Evolutionary conservation across 2,888 invertebrate genomes (phyloP), one percentile per base, ranked within the genome.

Genomic region (Fabriciana adippe): DNA sequence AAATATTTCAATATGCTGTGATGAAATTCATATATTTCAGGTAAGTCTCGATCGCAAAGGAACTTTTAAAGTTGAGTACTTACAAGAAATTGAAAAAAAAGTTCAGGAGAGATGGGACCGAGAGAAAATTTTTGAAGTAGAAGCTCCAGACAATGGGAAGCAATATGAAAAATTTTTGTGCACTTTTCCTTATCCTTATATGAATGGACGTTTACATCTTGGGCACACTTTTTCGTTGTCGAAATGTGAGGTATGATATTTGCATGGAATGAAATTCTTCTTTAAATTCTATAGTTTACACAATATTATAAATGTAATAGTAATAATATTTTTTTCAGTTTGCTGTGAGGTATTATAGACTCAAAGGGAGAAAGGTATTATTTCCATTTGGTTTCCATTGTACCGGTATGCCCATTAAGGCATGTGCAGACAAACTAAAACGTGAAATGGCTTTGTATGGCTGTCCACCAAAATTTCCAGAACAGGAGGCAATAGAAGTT

Each of bases 341-440:
- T 94, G 96, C 98, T 15, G 94, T 96, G 66, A 95, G 99, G 57
- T 99, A 97, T 86, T 95, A 99, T 74, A 95, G 99, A n/a, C 88
- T 99, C 62, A 96, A 97, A 86, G 99, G 99, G 0, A 97, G 97
- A 83, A 94, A 94, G 78, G 97, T 97, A 14, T 93, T 99, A 11
- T 99, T 99, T 89, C 99, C 99, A 15, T 99, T 99, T 91, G 99
- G 98, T 3, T 97, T 99, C 78, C 99, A 99, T 87, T 99, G 99
- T 83, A 99, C 99, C 26, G 99, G 99, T 56, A 99, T 99, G 99
- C 99, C 99, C 0, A 99, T 99, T 70, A 99, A 99, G 90, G 99
- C 99, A 0, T 99, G 99, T 93, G 97, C 99, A 15, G 99, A 99
- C 87, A 99, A 99, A 86, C 88, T 99, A 55, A 97, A 97, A 81